Conservation (phyloP, 2,888 invertebrate species). For the Epinotia ramella region DNA sequence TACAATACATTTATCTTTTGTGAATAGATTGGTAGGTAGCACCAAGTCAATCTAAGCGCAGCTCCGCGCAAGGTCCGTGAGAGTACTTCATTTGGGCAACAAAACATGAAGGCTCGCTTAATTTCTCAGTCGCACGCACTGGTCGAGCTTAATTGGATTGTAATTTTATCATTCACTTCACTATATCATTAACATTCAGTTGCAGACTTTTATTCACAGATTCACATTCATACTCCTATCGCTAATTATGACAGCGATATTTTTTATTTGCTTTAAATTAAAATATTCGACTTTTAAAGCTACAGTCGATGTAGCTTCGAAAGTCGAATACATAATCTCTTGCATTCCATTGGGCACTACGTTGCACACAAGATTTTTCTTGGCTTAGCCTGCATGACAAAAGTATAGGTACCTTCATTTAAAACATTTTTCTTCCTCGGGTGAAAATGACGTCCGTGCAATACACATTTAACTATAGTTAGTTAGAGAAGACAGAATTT, state of each 20-base stretch:
- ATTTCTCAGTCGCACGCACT: slow-evolving; percentile 81
- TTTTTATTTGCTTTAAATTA: slow-evolving; percentile 26
- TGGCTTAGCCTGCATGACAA: no score
- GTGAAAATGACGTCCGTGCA: neutral
- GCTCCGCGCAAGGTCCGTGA: slow-evolving; percentile 75
- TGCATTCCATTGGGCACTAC: no score
- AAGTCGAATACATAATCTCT: no score
- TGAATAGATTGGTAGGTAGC: neutral
- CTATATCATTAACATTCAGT: slow-evolving; percentile 62
- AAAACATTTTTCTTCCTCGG: no score
- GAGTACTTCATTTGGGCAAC: slow-evolving; percentile 75
- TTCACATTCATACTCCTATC: slow-evolving; percentile 28
- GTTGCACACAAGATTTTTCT: no score
- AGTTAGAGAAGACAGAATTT: neutral
- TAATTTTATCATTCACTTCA: slow-evolving; percentile 69
- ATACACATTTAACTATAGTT: neutral
- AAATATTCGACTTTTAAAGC: slow-evolving; percentile 13
- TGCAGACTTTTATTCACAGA: slow-evolving; percentile 44
- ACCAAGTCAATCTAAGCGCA: slow-evolving; percentile 68
- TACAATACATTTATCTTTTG: neutral
- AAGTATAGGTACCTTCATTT: no score
- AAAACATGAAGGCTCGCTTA: slow-evolving; percentile 80
- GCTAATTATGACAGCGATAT: slow-evolving; percentile 8
- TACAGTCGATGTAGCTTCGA: no score
- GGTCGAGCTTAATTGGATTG: slow-evolving; percentile 68